Conservation (phyloP, 2,113 vertebrate species). For the Cavia aperea region DNA sequence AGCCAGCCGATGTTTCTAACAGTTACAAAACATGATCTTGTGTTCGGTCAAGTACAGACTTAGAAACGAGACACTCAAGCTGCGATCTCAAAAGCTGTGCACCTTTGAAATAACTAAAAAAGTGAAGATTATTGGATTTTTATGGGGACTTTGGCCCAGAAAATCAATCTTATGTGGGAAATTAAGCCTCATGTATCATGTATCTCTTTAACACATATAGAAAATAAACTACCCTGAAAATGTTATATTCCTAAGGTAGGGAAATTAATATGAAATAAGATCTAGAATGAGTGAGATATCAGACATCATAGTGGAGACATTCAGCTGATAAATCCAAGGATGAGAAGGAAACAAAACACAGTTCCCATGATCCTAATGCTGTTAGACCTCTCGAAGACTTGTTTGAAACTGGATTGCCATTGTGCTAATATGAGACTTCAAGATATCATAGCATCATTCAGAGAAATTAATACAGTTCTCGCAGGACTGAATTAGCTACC, state of each 20-base stretch:
- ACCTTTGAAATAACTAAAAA: not conserved
- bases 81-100: not conserved
- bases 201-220: not conserved
- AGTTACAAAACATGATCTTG: not conserved
- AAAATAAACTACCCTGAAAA: not conserved
- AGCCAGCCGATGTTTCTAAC: not conserved
- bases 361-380: rapidly evolving
- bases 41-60: not conserved
- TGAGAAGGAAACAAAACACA: not conserved
- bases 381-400: not conserved
- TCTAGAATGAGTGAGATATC: not conserved
- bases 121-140: not conserved
- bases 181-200: not conserved
- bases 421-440: not conserved
- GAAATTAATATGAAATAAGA: not conserved
- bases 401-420: not conserved
- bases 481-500: not conserved
- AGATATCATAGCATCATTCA: not conserved
- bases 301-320: not conserved
- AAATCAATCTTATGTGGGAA: not conserved
- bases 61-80: not conserved
- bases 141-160: not conserved
- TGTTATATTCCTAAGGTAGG: not conserved
- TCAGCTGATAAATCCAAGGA: not conserved
- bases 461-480: not conserved